These are phyloP conservation scores for Ceratoteleas bidentatus DNA, from an alignment of 1,140 invertebrate genomes.

Conservation along the genomic window DNA sequence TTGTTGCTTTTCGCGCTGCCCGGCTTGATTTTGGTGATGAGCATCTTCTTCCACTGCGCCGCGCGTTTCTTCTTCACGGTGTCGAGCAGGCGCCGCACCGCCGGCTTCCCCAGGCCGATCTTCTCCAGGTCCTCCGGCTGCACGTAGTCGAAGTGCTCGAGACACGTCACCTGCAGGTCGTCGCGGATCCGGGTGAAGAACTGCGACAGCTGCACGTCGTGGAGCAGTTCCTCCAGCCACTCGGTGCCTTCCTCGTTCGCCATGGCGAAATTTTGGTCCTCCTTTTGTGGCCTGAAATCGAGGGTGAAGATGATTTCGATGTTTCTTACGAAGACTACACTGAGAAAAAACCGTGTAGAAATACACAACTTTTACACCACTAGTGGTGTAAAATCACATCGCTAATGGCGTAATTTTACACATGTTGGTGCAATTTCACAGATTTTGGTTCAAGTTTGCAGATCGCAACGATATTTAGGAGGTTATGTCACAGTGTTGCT, in stretches of 20 bases:
- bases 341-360: too few species aligned
- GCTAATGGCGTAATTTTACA: too few species aligned
- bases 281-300: conserved; percentile 15
- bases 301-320: too few species aligned
- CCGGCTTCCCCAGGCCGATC: conserved; percentile 96
- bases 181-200: conserved; percentile 94
- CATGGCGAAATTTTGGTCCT: conserved; percentile 66
- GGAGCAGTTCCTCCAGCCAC: conserved; percentile 92
- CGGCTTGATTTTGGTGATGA: conserved; percentile 93
- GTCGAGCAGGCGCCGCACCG: conserved; percentile 92
- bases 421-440: too few species aligned
- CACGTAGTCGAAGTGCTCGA: conserved; percentile 98
- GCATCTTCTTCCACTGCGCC: conserved; percentile 89
- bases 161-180: conserved; percentile 93
- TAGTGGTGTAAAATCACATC: too few species aligned
- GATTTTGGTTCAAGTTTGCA: too few species aligned
- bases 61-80: conserved; percentile 94
- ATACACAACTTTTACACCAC: too few species aligned
- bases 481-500: too few species aligned
- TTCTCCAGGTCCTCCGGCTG: conserved; percentile 95
- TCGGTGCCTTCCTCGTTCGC: conserved; percentile 85
- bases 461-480: too few species aligned
- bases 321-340: too few species aligned
- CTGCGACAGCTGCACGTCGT: conserved; percentile 95
- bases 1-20: conserved; percentile 81